These are phyloP conservation scores for Drosophila mayri DNA, from an alignment of 1,140 invertebrate genomes.

Conservation along the genomic window DNA sequence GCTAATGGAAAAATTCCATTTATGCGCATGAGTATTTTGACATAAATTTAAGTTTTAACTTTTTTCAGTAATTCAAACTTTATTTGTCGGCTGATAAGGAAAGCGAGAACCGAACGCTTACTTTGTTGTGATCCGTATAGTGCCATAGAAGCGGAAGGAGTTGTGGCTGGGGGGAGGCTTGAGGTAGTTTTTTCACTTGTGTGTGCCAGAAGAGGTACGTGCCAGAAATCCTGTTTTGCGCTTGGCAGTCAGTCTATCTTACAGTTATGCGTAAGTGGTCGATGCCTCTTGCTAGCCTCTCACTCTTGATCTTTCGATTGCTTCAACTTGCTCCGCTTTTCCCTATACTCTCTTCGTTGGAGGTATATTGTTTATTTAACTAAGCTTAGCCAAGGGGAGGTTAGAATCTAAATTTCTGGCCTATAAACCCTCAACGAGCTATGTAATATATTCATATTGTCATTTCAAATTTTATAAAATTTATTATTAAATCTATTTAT, in stretches of 20 bases:
- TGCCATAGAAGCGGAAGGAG: constrained; percentile 9
- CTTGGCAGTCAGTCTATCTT: constrained; percentile 72
- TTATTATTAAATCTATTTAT: too few relatives aligned
- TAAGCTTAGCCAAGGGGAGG: not conserved
- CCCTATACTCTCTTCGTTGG: constrained; percentile 14
- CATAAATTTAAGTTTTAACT: constrained; percentile 73
- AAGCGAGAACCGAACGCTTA: constrained; percentile 34
- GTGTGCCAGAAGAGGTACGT: constrained; percentile 32
- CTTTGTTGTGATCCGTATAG: constrained; percentile 4
- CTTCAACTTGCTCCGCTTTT: constrained; percentile 65
- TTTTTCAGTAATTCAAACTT: constrained; percentile 65
- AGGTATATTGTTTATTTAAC: not conserved
- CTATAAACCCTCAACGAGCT: not conserved
- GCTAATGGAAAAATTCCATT: constrained; percentile 78
- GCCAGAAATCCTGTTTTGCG: constrained; percentile 76
- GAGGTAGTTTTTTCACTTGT: constrained; percentile 58
- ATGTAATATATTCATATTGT: too few relatives aligned
- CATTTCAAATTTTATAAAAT: too few relatives aligned
- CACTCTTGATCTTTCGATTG: constrained; percentile 11
- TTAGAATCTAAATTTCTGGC: not conserved
- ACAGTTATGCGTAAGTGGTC: constrained; percentile 81
- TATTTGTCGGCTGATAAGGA: constrained; percentile 72
- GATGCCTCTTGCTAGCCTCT: constrained; percentile 36
- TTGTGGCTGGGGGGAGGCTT: not conserved
- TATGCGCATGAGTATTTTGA: constrained; percentile 62